Base-by-base conservation (phyloP, 1,140 invertebrate species). In the Himalopsyche phryganea region DNA sequence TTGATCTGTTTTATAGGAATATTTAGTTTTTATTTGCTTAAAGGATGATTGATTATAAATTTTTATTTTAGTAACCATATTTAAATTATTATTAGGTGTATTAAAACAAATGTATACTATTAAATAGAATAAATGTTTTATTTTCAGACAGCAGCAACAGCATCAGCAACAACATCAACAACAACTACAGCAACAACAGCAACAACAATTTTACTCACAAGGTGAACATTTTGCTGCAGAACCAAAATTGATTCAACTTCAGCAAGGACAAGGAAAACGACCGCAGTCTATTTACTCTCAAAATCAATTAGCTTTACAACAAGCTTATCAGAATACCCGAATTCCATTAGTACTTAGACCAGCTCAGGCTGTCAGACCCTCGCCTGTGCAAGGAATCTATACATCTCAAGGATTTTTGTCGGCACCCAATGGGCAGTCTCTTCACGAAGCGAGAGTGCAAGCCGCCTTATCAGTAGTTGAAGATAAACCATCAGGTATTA, bases 361-460 rank as follows among this genome's bases (percentile, higher is more conserved):
- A 6, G 52, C 52, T 19, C 54, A 65, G 38, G 35, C 45, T 20
- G 59, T 55, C 11, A 61, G 51, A 40, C 58, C 57, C 6, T 35
- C 57, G 15, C 50, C 53, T 1, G 50, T 40, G 13, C 57, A 64
- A 51, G 54, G 23, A 14, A 46, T 53, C 20, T 61, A 61, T 33
- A 50, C 62, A 7, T 51, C 15, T n/a, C 62, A 57, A 54, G 59
- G 58, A 15, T 61, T 58, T 18, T 38, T 52, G 10, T 14, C 17
- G 3, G 50, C 13, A 18, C 11, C 44, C 2, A 41, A 19, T 19
- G 58, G 54, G 4, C 58, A 65, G 36, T 11, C 58, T 32, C 42
- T 65, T n/a, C 62, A 65, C 17, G 58, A 65, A 54, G 58, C 62
- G n/a, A 55, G 59, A 50, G 58, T 65, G 14, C 62, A 65, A 44